Conservation (phyloP, 2,888 invertebrate species). For the Drosophila algonquin region DNA sequence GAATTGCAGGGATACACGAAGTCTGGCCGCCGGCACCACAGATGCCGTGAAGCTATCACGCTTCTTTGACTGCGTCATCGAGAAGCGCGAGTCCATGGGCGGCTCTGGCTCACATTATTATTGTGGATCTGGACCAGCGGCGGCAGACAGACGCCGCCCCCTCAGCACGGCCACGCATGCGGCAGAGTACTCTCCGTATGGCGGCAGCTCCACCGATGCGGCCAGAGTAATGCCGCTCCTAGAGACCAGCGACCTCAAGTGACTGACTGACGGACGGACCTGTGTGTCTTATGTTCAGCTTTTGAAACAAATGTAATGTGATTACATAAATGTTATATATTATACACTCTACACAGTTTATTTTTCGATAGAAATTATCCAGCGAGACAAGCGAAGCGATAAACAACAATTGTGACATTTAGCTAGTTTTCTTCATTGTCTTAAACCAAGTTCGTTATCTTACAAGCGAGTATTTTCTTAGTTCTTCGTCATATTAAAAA, state of each 20-base stretch:
- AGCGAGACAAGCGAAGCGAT: no score
- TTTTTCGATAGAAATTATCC: background rate
- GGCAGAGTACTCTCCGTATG: slow-evolving; percentile 27
- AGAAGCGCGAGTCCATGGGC: slow-evolving; percentile 74
- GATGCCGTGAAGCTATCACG: slow-evolving; percentile 96
- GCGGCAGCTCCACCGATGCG: slow-evolving; percentile 11
- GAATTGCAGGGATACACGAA: slow-evolving; percentile 89
- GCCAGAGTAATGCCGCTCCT: slow-evolving; percentile 51
- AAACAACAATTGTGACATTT: background rate
- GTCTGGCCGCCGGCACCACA: slow-evolving; percentile 96
- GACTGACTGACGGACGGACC: slow-evolving; percentile 1
- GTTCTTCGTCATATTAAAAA: no score
- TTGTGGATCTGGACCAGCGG: background rate
- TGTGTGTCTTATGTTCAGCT: no score
- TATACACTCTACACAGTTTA: no score
- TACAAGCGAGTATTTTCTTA: no score
- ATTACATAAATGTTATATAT: no score
- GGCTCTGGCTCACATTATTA: slow-evolving; percentile 14
- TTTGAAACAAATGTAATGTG: no score
- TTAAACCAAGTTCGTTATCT: background rate
- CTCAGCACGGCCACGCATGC: slow-evolving; percentile 14
- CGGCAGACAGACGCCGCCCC: slow-evolving; percentile 55
- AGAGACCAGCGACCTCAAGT: slow-evolving; percentile 61
- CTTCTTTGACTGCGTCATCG: slow-evolving; percentile 94
- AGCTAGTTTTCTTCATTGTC: background rate